Evolutionary conservation across 2,888 invertebrate genomes (phyloP), one percentile per base, ranked within the genome.

Genomic region (Xestia c-nigrum): DNA sequence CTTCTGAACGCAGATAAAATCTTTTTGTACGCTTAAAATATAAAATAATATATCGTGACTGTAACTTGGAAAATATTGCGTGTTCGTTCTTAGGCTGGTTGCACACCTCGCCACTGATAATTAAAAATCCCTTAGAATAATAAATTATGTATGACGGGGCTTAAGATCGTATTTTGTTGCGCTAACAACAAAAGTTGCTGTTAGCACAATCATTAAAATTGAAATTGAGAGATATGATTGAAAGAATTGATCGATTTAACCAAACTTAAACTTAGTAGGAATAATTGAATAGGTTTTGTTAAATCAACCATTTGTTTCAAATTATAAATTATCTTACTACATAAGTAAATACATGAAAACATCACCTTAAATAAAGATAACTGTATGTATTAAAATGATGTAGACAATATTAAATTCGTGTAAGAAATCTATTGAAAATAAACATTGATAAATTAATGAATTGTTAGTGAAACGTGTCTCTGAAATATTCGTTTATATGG

Each of bases 321-420:
- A 70, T 55, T 3, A 43, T 55, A 64, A 65, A 64, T 7, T 55
- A 71, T 79, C 21, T 50, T 43, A 47, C 47, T 31, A 50, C 38
- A 21, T 69, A 78, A 74, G 21, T 46, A 75, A 72, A 64, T 66
- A 70, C 72, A 76, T 65, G 40, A 78, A 55, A 76, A 75, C 57
- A 64, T 79, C 76, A 81, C 68, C 50, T 67, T 75, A 75, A 76
- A 57, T 78, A 71, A 76, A 76, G 21, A 69, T 81, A 80, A 82
- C 68, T 84, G 85, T 90, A 90, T 89, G 84, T 89, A 90, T 90
- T 87, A 89, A 90, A 90, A 91, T 84, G 84, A 86, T 79, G 94
- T 95, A 95, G 95, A 95, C 95, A 95, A 95, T 95, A 95, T 94
- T 90, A 90, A 84, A 89, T 87, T 94, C 91, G 90, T 92, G 84